These are phyloP conservation scores for Diplolepis rosae DNA, from an alignment of 2,888 invertebrate species.

Conservation along the genomic window DNA sequence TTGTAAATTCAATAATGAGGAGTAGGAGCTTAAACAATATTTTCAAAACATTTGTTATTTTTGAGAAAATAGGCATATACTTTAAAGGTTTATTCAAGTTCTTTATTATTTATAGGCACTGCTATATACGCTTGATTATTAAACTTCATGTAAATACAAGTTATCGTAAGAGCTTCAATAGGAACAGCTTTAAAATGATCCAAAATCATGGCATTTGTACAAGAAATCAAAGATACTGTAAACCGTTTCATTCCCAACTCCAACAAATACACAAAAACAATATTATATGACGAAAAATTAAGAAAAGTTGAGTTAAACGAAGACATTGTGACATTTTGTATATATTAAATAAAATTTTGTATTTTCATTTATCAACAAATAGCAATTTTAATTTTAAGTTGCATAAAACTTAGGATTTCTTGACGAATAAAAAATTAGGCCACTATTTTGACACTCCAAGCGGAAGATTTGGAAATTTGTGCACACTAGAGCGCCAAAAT, in stretches of 20 bases:
- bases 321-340: too few species aligned
- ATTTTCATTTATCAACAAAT: too few species aligned
- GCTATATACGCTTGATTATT: background rate
- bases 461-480: too few species aligned
- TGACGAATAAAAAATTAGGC: too few species aligned
- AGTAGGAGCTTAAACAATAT: background rate
- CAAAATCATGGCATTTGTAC: background rate
- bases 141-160: background rate
- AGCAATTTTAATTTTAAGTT: too few species aligned
- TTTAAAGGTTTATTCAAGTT: background rate
- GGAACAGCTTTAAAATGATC: background rate
- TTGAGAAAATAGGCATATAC: background rate
- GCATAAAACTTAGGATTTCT: too few species aligned
- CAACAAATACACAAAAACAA: background rate
- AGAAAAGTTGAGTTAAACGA: too few species aligned
- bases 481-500: background rate
- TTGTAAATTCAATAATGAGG: background rate
- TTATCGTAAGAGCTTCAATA: background rate
- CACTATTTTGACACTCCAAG: too few species aligned
- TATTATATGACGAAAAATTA: too few species aligned
- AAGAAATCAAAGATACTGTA: background rate
- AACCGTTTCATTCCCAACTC: background rate
- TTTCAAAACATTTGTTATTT: background rate
- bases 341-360: too few species aligned
- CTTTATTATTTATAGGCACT: background rate